A percentile compares a stretch with the other conserved stretches of the same genome.
Conservation (phyloP, 2,113 vertebrate genomes). For the Pipa parva region DNA sequence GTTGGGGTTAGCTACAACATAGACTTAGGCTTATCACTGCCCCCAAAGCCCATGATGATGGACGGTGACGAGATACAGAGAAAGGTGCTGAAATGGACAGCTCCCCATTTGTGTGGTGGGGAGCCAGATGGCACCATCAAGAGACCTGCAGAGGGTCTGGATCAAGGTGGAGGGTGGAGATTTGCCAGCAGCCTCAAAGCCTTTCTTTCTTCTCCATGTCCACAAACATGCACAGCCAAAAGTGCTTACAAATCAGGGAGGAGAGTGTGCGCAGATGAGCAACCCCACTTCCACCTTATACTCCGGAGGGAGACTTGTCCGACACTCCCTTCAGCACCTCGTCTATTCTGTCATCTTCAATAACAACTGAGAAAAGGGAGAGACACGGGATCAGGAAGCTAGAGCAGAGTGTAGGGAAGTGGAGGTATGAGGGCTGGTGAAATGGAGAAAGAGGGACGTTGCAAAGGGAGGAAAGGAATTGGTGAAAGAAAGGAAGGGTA, state of each 20-base stretch:
- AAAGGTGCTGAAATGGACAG: slow-evolving; percentile 67
- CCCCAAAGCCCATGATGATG: slow-evolving; percentile 31
- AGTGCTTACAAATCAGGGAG: slow-evolving; percentile 81
- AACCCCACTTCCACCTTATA: slow-evolving; percentile 66
- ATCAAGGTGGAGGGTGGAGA: slow-evolving; percentile 73
- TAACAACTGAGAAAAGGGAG: slow-evolving; percentile 82
- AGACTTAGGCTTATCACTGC: slow-evolving; percentile 14
- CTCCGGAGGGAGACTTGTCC: slow-evolving; percentile 93
- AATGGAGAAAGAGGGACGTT: background rate
- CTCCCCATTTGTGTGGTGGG: slow-evolving; percentile 54
- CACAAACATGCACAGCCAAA: slow-evolving; percentile 81
- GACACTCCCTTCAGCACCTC: slow-evolving; percentile 97
- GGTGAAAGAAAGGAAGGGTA: background rate
- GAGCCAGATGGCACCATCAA: slow-evolving; percentile 33
- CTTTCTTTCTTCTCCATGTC: slow-evolving; percentile 65
- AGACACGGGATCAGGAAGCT: slow-evolving; percentile 16
- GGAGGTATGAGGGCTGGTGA: background rate
- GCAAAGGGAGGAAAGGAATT: background rate
- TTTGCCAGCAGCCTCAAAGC: slow-evolving; percentile 80
- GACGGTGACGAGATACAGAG: slow-evolving; percentile 28
- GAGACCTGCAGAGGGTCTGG: slow-evolving; percentile 56
- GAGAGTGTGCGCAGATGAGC: slow-evolving; percentile 71
- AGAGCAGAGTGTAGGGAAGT: background rate
- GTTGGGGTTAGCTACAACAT: slow-evolving; percentile 20
- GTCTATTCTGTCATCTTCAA: slow-evolving; percentile 98